Conservation (phyloP, 1,140 invertebrate genomes). For the Apis laboriosa region DNA sequence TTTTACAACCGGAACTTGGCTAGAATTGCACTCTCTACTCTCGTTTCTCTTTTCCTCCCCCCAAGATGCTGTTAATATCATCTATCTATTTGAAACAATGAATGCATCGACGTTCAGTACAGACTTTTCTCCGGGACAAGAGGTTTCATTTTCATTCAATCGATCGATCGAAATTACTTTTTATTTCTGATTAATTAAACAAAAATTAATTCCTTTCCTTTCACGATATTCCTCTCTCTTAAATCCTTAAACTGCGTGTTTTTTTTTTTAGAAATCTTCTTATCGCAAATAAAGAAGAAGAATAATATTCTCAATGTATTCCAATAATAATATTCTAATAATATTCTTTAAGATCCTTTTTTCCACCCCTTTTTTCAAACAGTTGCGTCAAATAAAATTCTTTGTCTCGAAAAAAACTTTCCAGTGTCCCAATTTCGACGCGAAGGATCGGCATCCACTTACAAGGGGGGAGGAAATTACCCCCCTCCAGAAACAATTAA, state of each 20-base stretch:
- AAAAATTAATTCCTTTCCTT: too few relatives aligned
- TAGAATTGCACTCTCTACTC: slow-evolving; percentile 42
- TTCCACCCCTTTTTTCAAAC: not conserved
- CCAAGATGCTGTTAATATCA: slow-evolving; percentile 28
- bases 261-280: too few relatives aligned
- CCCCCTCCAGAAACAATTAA: not conserved
- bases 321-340: too few relatives aligned
- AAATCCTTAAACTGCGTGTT: too few relatives aligned
- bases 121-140: too few relatives aligned
- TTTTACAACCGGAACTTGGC: slow-evolving; percentile 59
- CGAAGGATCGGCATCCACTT: not conserved
- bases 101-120: too few relatives aligned
- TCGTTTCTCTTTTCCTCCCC: not conserved
- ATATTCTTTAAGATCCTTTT: too few relatives aligned
- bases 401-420: not conserved
- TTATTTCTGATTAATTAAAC: too few relatives aligned
- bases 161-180: too few relatives aligned
- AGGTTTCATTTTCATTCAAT: not conserved
- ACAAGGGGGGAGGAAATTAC: not conserved
- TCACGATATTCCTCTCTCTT: too few relatives aligned
- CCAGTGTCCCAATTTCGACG: not conserved
- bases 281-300: too few relatives aligned
- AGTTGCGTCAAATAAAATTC: not conserved
- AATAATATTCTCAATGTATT: too few relatives aligned
- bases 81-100: not conserved